Base-by-base conservation (phyloP, 2,797 vertebrate genomes). In the Esox lucius region DNA sequence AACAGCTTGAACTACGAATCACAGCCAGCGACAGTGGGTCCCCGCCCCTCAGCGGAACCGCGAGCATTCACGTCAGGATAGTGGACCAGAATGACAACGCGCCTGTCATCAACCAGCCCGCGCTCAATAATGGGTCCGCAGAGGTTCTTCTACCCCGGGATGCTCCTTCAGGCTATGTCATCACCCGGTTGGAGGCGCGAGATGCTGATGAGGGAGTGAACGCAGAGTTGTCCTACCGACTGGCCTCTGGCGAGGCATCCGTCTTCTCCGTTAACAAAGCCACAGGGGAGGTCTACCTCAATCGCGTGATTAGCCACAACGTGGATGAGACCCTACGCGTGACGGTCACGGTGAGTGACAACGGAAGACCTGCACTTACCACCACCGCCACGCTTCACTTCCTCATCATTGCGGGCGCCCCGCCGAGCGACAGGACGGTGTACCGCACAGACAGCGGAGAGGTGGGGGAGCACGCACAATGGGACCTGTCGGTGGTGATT, bases 51-150 rank as follows among this genome's bases (percentile, higher is more conserved):
- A 94, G 95, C 80, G 94, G 96, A 78, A 96, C 91, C 75, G 90
- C 97, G 0, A 90, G 90, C 3, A 93, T 99, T 80, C 94, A 94
- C 22, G 92, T 99, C 56, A 87, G 93, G 70, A 91, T 99, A 42
- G 91, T 96, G 76, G 98, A 99, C 87, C 96, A 97, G 90, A 99
- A 99, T 0, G 97, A 99, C 68, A 98, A 99, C 76, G 87, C 96
- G 0, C 97, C 97, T 0, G 72, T 94, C 35, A 94, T 98, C 79
- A 92, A 93, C 0, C 95, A 95, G 71, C 97, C 97, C 0, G 87
- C 84, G 0, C 93, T 97, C 13, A 90, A 89, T 73, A 98, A 99
- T 0, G 94, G 95, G 11, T 96, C 97, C 0, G 94, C 95, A 0
- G 96, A 98, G 81, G 90, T 99, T 0, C 87, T 90, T 0, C 87